Conservation (phyloP, 2,797 vertebrate genomes). For the Carcharodon carcharias region DNA sequence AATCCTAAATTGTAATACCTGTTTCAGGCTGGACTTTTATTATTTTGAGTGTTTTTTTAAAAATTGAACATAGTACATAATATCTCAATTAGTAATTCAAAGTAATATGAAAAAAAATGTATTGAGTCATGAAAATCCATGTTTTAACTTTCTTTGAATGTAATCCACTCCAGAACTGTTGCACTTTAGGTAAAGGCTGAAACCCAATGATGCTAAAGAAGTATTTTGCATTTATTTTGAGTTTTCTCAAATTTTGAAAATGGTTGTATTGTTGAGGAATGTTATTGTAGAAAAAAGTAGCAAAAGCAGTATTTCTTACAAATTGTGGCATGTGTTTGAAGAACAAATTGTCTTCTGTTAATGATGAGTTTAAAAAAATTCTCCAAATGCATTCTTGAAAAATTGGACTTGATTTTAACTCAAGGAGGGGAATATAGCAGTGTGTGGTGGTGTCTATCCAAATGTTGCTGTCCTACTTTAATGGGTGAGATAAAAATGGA, state of each 20-base stretch:
- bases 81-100: not conserved
- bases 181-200: not conserved
- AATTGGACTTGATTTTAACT: not conserved
- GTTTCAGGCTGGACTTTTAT: not conserved
- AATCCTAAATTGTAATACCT: not conserved
- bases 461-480: not conserved
- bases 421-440: not conserved
- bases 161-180: not conserved
- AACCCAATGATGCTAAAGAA: not conserved
- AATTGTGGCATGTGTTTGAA: not conserved
- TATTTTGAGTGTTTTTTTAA: not conserved
- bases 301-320: not conserved
- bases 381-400: not conserved
- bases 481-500: not conserved
- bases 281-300: not conserved
- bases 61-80: not conserved
- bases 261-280: not conserved
- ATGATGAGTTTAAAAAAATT: not conserved
- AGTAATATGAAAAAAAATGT: not conserved
- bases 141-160: not conserved
- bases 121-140: not conserved
- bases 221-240: not conserved
- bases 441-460: not conserved
- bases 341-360: not conserved
- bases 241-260: constrained; percentile 1